Evolutionary conservation across 1,140 invertebrate genomes (phyloP), one percentile per base, ranked within the genome.

Genomic region (Drosophila bifasciata): DNA sequence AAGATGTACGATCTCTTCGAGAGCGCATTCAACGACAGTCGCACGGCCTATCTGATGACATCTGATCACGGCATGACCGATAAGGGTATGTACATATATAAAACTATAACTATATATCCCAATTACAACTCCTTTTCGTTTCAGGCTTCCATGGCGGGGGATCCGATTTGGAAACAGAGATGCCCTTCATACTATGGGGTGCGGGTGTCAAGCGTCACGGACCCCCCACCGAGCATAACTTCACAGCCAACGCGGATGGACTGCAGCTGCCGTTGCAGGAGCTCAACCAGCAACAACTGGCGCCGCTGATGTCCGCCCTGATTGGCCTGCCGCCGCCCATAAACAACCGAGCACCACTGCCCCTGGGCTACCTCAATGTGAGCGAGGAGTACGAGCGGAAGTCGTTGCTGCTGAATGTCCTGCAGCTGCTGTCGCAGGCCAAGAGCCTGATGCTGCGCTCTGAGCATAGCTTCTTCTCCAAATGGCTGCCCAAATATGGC

Each of bases 41-140:
- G 93, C 78, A 99, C 98, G 6, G 94, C 96, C 23, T 99, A 95
- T 93, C 90, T 99, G 32, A 96, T 99, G 91, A 98, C 98, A 8
- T 94, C 98, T n/a, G 98, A 99, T 93, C 98, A 99, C 94, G 98
- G 98, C 76, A 99, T 99, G 98, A 98, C 97, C 36, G 94, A 98
- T 92, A 97, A 96, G 95, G 98, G 98, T 93, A 90, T 88, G 62
- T 56, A 7, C 21, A 23, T 23, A 23, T 8, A 5, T 23, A n/a
- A n/a, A n/a, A n/a, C n/a, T n/a, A n/a, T n/a, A n/a, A n/a, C n/a
- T n/a, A n/a, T n/a, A n/a, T n/a, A n/a, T n/a, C n/a, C n/a, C n/a
- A n/a, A n/a, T n/a, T 15, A 16, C 2, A 1, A 5, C 16, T 5
- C 28, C 39, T 3, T 5, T 41, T 4, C 8, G 4, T 58, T 77